Conservation (phyloP, 92 coral and sea anemone genomes). For the Montipora capitata region DNA sequence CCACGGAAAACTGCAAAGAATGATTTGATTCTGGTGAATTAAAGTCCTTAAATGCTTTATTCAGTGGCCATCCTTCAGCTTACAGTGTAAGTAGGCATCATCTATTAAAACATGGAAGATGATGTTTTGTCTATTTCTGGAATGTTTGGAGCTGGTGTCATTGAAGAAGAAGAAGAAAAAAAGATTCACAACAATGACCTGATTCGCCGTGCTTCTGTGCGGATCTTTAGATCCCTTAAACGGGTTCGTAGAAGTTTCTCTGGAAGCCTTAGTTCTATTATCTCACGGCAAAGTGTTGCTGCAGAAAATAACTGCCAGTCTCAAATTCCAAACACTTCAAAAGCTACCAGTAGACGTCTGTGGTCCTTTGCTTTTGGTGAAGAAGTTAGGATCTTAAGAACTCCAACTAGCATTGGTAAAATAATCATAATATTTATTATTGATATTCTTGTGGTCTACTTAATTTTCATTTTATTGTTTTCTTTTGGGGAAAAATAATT, state of each 20-base stretch:
- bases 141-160: constrained; percentile 54
- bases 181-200: constrained; percentile 66
- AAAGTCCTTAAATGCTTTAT: background rate
- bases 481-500: too few species aligned
- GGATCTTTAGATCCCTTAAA: constrained; percentile 81
- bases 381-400: constrained; percentile 56
- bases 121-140: constrained; percentile 53
- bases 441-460: background rate
- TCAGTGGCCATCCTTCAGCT: background rate
- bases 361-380: constrained; percentile 83
- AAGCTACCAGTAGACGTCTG: constrained; percentile 61
- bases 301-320: constrained; percentile 18
- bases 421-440: too few species aligned
- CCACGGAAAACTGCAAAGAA: too few species aligned
- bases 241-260: constrained; percentile 81
- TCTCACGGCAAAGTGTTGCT: constrained; percentile 8
- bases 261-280: constrained; percentile 80
- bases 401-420: constrained; percentile 66
- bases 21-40: background rate
- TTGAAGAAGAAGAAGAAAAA: constrained; percentile 56
- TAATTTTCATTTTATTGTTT: background rate
- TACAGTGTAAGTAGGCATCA: background rate
- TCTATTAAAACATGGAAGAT: constrained; percentile 17
- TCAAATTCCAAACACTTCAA: constrained; percentile 9
- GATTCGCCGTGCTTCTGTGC: constrained; percentile 83